Conservation (phyloP, 2,113 vertebrate species). For the Lathamus discolor region DNA sequence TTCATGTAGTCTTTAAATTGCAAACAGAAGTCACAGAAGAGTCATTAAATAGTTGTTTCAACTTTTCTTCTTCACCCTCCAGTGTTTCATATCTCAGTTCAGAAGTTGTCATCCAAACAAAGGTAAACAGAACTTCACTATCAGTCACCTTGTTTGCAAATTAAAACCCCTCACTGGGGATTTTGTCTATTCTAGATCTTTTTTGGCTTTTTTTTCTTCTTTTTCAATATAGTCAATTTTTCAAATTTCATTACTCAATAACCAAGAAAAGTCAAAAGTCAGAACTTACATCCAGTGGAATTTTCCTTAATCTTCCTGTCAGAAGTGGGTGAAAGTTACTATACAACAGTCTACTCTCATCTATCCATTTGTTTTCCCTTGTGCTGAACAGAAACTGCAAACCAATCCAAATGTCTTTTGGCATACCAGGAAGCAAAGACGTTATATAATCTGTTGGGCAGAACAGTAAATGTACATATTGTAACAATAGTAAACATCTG, state of each 20-base stretch:
- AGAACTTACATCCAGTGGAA: slow-evolving; percentile 80
- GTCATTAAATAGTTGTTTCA: neutral
- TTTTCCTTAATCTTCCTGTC: slow-evolving; percentile 73
- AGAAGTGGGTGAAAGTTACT: slow-evolving; percentile 88
- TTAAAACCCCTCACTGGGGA: neutral
- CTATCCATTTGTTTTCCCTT: slow-evolving; percentile 78
- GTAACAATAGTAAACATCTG: neutral
- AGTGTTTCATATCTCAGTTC: neutral
- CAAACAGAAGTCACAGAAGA: neutral
- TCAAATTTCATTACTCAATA: neutral
- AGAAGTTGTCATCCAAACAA: neutral
- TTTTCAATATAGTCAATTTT: neutral
- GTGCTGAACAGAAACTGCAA: slow-evolving; percentile 72
- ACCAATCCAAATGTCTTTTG: slow-evolving; percentile 86
- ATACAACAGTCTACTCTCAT: slow-evolving; percentile 77
- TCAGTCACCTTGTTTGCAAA: neutral
- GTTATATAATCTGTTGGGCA: slow-evolving; percentile 87
- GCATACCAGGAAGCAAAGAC: slow-evolving; percentile 76
- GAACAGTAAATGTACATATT: neutral
- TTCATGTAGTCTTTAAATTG: neutral
- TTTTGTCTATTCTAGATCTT: neutral
- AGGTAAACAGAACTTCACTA: neutral
- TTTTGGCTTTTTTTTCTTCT: neutral
- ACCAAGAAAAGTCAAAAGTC: neutral
- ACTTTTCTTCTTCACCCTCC: neutral